phyloP scores from a whole-genome alignment of 2,888 invertebrate species.

The Rugalucina vietnamica region DNA sequence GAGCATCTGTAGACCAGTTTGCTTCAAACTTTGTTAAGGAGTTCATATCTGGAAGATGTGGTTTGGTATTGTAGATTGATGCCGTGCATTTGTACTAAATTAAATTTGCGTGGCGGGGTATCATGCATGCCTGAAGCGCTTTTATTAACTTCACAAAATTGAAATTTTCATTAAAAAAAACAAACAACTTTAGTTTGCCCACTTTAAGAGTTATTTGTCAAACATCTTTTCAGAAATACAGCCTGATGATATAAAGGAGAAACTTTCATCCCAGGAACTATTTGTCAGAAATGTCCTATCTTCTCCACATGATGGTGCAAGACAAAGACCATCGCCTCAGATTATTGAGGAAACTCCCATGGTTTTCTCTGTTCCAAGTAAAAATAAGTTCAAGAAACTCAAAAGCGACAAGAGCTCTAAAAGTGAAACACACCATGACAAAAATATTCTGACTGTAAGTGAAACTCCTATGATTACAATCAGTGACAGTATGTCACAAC shows the following conservation, averaged over 20 bases:
- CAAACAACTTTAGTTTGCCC: too few species aligned
- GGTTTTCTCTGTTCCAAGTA: conserved; percentile 25
- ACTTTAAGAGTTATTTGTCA: too few species aligned
- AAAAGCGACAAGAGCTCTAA: neutral
- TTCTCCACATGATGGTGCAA: neutral
- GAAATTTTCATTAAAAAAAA: too few species aligned
- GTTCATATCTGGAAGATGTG: too few species aligned
- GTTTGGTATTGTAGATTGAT: too few species aligned
- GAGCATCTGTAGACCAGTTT: too few species aligned
- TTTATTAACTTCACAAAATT: too few species aligned
- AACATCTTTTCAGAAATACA: conserved; percentile 59
- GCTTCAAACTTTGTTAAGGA: too few species aligned
- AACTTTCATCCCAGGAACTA: conserved; percentile 38
- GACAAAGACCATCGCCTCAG: neutral
- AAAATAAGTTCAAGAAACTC: neutral
- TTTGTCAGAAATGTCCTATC: neutral
- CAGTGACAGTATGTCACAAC: neutral
- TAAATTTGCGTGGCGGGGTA: too few species aligned
- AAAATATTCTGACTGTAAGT: neutral
- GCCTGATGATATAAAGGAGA: conserved; percentile 50
- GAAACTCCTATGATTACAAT: neutral
- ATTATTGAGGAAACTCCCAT: conserved; percentile 40
- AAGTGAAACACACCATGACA: neutral
- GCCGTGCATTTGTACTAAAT: too few species aligned
- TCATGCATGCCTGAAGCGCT: too few species aligned